Evolutionary conservation across 2,888 invertebrate genomes (phyloP), one percentile per base, ranked within the genome.

Genomic region (Drosophila atroscutellata): DNA sequence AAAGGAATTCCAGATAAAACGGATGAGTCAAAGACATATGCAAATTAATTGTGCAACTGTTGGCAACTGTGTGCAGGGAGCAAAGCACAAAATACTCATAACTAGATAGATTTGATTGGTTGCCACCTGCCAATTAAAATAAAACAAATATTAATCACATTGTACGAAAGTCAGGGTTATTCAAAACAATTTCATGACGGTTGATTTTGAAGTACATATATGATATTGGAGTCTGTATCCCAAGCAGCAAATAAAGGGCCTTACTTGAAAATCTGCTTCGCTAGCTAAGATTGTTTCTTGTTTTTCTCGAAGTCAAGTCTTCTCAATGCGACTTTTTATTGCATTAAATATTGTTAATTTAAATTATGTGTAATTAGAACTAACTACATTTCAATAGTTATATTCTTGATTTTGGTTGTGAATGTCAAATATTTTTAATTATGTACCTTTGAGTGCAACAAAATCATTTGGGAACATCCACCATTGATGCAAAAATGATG

Each of bases 261-360:
- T 20, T 6, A 6, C 6, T 11, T 6, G 13, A 42, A 42, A 42
- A 0, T 0, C 39, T 2, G 0, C 0, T 39, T 39, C 5, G 9
- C 9, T 9, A 37, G 8, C n/a, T n/a, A 8, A n/a, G 4, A 39
- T 39, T 42, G 42, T 20, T 20, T 20, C 6, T 42, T 2, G 20
- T 20, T 20, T 42, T 7, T 20, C n/a, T 20, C 20, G 11, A 42
- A 42, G 11, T 20, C 42, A 20, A 42, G 20, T 13, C 20, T 3
- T 6, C 20, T 3, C 42, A 42, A 20, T 11, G n/a, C 11, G 11
- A 11, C 11, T 42, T 3, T 6, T 13, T 20, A 42, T 20, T 42
- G 11, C 42, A 5, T 5, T 42, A 5, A 42, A n/a, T 11, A 42
- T 6, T 11, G 11, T 39, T 9, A 3, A 39, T 39, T n/a, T 11